Evolutionary conservation across 2,113 vertebrate species (phyloP).

Genomic region (Gymnogyps californianus): DNA sequence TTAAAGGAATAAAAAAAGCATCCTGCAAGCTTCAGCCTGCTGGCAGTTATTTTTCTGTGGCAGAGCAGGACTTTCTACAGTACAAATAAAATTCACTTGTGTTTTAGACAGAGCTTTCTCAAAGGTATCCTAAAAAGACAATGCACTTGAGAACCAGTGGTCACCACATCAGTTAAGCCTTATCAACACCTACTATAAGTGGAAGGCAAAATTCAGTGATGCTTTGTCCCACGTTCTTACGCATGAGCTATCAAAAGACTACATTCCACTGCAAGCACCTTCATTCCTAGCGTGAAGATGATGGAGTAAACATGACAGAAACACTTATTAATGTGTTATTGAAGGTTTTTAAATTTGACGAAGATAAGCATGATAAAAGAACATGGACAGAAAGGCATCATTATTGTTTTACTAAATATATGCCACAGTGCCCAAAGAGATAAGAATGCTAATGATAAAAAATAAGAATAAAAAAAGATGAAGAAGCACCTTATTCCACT

Average conservation of each 20-base stretch:
- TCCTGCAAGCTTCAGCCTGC: not conserved
- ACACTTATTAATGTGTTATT: not conserved
- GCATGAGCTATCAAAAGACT: not conserved
- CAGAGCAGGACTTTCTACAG: not conserved
- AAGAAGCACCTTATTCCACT: not conserved
- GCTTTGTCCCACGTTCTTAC: not conserved
- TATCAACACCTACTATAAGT: not conserved
- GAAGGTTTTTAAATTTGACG: not conserved
- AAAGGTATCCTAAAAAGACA: not conserved
- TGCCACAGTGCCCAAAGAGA: not conserved
- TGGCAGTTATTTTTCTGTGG: not conserved
- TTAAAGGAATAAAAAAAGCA: not conserved
- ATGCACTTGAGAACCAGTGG: not conserved
- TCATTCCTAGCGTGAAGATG: not conserved
- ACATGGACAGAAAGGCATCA: not conserved
- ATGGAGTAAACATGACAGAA: not conserved
- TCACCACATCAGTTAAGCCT: not conserved
- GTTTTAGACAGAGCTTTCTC: not conserved
- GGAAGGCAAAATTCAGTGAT: not conserved
- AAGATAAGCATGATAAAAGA: not conserved
- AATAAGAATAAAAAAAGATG: not conserved
- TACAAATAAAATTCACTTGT: not conserved
- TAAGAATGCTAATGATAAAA: not conserved
- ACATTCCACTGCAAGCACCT: not conserved
- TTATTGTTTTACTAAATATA: not conserved